Percentiles rank a stretch among this genome's conserved stretches.
Evolutionary conservation across 2,797 vertebrate species (phyloP).

Genomic region (Emydoidea blandingii): DNA sequence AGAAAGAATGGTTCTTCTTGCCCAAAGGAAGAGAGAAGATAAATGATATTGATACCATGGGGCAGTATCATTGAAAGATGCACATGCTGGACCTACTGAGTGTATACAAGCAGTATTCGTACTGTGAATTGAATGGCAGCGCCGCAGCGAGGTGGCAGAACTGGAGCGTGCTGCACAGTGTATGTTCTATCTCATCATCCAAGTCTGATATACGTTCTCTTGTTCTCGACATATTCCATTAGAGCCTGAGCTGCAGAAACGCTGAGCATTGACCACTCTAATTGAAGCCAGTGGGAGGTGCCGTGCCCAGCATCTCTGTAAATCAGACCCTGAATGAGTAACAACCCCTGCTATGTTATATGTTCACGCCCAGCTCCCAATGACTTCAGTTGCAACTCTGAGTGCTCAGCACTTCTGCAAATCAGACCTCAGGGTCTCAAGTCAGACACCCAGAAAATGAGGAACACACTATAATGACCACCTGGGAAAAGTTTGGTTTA

Average conservation of each 20-base stretch:
- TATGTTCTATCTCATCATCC: background rate
- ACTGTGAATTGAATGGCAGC: background rate
- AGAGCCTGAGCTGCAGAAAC: background rate
- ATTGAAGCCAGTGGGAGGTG: background rate
- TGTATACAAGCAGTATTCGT: background rate
- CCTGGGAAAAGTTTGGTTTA: background rate
- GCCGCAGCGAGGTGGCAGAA: background rate
- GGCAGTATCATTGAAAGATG: background rate
- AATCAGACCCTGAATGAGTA: background rate
- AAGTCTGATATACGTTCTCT: background rate
- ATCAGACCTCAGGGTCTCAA: background rate
- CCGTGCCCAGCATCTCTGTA: background rate
- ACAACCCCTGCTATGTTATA: background rate
- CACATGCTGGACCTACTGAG: background rate
- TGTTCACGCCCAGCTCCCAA: background rate
- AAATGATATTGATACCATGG: background rate
- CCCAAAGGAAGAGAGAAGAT: background rate
- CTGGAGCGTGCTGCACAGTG: background rate
- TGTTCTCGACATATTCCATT: background rate
- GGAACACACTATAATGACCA: rapidly evolving
- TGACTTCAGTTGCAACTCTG: background rate
- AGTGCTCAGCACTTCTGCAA: background rate
- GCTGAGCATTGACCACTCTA: background rate
- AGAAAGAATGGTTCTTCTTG: background rate
- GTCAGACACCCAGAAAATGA: background rate